These are phyloP conservation scores for Meloidogyne exigua DNA, from an alignment of 1,140 invertebrate species.

Conservation along the genomic window DNA sequence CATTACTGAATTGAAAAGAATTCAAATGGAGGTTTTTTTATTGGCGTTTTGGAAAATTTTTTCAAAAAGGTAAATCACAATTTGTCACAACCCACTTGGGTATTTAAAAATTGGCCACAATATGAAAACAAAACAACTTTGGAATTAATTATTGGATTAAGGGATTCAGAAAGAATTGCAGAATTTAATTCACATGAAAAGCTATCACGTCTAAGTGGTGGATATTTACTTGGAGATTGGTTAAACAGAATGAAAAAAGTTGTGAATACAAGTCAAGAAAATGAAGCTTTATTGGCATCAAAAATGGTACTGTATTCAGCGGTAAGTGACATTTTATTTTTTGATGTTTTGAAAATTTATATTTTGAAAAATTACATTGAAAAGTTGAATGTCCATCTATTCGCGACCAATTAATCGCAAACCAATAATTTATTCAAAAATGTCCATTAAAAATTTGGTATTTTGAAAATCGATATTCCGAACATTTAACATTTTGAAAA, in stretches of 20 bases:
- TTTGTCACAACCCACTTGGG: slow-evolving; percentile 37
- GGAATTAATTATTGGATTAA: slow-evolving; percentile 35
- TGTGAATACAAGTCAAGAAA: background rate
- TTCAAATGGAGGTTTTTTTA: background rate
- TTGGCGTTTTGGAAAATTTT: background rate
- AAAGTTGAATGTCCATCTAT: too few species aligned
- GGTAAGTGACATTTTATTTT: slow-evolving; percentile 26
- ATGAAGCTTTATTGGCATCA: slow-evolving; percentile 9
- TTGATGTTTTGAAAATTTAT: slow-evolving; percentile 1
- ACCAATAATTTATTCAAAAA: too few species aligned
- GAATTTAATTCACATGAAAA: slow-evolving; percentile 31
- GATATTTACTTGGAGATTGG: slow-evolving; percentile 42
- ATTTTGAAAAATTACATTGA: too few species aligned
- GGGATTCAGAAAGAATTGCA: slow-evolving; percentile 26
- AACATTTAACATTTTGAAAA: too few species aligned
- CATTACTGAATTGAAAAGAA: slow-evolving; percentile 6
- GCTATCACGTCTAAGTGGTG: slow-evolving; percentile 22
- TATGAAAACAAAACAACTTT: slow-evolving; percentile 40
- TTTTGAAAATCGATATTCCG: too few species aligned
- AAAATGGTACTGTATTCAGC: slow-evolving; percentile 48
- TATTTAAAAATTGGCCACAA: slow-evolving; percentile 31
- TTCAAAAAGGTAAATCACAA: slow-evolving; percentile 29
- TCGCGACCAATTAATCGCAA: too few species aligned
- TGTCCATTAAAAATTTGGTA: too few species aligned
- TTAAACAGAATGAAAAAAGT: slow-evolving; percentile 27